Evolutionary conservation across 2,113 vertebrate genomes (phyloP).

Genomic region (Actinemys pallida): DNA sequence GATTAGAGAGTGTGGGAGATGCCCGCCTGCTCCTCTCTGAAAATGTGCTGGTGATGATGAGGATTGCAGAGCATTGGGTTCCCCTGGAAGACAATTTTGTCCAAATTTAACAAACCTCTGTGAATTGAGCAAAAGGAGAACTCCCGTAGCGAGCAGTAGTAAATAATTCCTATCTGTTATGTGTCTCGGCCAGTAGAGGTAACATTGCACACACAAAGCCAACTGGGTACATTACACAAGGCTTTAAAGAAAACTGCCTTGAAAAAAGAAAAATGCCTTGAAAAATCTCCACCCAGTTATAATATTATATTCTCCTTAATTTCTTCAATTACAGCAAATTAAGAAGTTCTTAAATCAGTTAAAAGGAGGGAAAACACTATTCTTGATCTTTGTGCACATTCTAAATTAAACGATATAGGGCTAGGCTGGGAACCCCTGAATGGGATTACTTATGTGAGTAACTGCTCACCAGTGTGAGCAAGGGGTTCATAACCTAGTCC

Average conservation of each 20-base stretch:
- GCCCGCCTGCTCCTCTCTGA: not conserved
- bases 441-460: not conserved
- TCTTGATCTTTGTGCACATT: not conserved
- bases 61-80: not conserved
- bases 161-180: not conserved
- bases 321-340: not conserved
- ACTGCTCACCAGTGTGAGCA: not conserved
- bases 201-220: not conserved
- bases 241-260: not conserved
- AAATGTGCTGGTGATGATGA: not conserved
- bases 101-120: not conserved
- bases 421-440: not conserved
- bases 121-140: not conserved
- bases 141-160: not conserved
- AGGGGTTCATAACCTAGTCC: not conserved
- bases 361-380: not conserved
- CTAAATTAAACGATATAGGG: not conserved
- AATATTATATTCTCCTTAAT: not conserved
- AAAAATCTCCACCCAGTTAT: not conserved
- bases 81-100: not conserved
- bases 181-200: not conserved
- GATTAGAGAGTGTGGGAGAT: not conserved
- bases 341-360: not conserved
- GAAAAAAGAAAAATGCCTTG: not conserved
- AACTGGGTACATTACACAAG: not conserved